A percentile compares a stretch with the other conserved stretches of the same genome.
Conservation (phyloP, 2,113 vertebrate genomes). For the Nansenia antarctica region DNA sequence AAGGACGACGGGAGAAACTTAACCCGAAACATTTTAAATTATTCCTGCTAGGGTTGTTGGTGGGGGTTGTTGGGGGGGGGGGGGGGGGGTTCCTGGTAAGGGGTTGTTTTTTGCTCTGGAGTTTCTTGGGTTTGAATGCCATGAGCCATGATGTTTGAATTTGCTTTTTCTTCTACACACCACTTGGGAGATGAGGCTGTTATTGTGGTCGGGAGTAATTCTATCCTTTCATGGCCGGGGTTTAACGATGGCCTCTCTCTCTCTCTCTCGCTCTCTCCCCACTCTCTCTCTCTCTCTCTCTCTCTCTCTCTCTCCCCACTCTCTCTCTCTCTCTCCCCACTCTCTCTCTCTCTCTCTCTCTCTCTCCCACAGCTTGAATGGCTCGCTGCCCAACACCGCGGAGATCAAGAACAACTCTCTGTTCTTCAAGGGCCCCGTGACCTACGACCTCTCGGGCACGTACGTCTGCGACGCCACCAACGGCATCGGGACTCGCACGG, state of each 20-base stretch:
- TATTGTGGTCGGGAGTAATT: slow-evolving; percentile 28
- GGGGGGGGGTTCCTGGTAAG: not conserved
- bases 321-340: slow-evolving; percentile 1
- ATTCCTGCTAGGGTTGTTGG: not conserved
- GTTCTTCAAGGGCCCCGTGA: slow-evolving; percentile 89
- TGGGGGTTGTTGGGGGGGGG: not conserved
- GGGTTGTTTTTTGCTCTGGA: slow-evolving; percentile 35
- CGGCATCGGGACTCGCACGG: slow-evolving; percentile 89
- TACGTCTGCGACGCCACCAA: slow-evolving; percentile 96
- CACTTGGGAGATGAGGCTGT: slow-evolving; percentile 15
- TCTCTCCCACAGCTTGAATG: slow-evolving; percentile 82
- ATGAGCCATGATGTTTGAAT: slow-evolving; percentile 41
- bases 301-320: not conserved
- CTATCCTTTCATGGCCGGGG: slow-evolving; percentile 30
- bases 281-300: not conserved
- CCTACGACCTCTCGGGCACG: slow-evolving; percentile 86
- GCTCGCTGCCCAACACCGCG: slow-evolving; percentile 87
- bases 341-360: not conserved
- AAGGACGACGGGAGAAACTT: slow-evolving; percentile 48
- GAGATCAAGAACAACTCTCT: slow-evolving; percentile 95
- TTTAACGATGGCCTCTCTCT: slow-evolving; percentile 31
- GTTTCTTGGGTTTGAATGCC: too few species aligned
- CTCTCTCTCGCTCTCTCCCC: not conserved
- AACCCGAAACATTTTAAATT: not conserved
- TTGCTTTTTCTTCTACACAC: slow-evolving; percentile 39